These are phyloP conservation scores for Drosophila maculinotata DNA, from an alignment of 2,888 invertebrate species.

Conservation along the genomic window DNA sequence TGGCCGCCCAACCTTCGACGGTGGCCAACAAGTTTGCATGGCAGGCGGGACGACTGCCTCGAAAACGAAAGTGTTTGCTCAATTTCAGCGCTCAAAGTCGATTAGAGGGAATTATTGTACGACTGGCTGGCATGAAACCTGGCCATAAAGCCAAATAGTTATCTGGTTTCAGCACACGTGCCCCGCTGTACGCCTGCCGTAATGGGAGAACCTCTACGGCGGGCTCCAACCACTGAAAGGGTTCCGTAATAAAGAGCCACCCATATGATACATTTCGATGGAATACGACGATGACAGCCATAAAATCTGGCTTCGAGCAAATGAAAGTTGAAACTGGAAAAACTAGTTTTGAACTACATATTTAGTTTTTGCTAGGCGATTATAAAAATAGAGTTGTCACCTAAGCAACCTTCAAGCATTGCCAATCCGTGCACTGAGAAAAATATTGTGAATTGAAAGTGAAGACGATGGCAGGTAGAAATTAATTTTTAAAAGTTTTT, in stretches of 20 bases:
- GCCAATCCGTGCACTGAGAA: constrained; percentile 26
- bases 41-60: no score
- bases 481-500: no score
- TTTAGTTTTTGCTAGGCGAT: constrained; percentile 39
- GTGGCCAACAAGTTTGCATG: constrained; percentile 42
- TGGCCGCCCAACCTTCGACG: background rate
- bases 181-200: constrained; percentile 7
- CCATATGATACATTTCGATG: constrained; percentile 21
- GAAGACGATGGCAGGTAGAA: no score
- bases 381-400: constrained; percentile 68
- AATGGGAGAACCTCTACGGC: constrained; percentile 48
- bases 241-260: constrained; percentile 11
- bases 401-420: constrained; percentile 28
- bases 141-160: constrained; percentile 69
- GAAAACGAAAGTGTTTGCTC: constrained; percentile 77
- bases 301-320: constrained; percentile 37
- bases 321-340: constrained; percentile 11
- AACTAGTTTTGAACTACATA: constrained; percentile 25
- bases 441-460: background rate
- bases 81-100: constrained; percentile 69
- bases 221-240: background rate
- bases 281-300: constrained; percentile 42
- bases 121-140: constrained; percentile 70
- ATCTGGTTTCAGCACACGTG: constrained; percentile 65
- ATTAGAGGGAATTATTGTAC: constrained; percentile 77